A percentile compares a stretch with the other conserved stretches of the same genome.
These are phyloP conservation scores for Rhinoraja longicauda DNA, from an alignment of 2,797 vertebrate genomes.

Conservation along the genomic window DNA sequence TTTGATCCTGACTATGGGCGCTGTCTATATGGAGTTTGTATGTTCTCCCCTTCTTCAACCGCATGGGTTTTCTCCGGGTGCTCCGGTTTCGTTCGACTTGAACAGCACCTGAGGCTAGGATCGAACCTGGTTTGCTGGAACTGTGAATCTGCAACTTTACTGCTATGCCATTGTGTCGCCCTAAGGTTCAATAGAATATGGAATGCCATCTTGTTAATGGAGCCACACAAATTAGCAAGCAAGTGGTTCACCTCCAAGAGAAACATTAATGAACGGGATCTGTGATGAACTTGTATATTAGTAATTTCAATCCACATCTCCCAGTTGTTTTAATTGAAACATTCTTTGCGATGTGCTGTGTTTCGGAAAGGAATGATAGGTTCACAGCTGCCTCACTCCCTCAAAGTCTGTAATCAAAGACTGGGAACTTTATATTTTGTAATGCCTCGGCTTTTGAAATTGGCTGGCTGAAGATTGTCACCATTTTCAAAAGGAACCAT, in stretches of 20 bases:
- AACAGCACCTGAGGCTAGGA: no score
- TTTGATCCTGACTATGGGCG: no score
- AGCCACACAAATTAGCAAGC: background rate
- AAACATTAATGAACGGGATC: background rate
- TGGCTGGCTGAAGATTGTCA: background rate
- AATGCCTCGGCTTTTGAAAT: background rate
- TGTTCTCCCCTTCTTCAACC: no score
- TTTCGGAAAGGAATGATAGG: background rate
- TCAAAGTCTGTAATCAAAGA: slow-evolving; percentile 3
- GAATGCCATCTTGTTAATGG: background rate
- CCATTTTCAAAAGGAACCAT: background rate
- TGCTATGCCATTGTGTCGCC: no score
- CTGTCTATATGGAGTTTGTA: no score
- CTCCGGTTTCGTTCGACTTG: no score
- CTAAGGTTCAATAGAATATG: background rate
- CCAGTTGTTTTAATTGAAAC: background rate
- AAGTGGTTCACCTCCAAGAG: background rate
- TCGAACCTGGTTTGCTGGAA: no score
- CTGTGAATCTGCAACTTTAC: no score
- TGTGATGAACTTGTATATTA: slow-evolving; percentile 3
- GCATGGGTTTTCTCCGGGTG: no score
- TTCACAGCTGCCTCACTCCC: background rate
- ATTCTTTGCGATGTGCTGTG: background rate
- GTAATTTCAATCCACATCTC: slow-evolving; percentile 4
- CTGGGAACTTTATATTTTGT: background rate